Evolutionary conservation across 1,140 invertebrate genomes (phyloP).

Genomic region (Drosophila sucinea): DNA sequence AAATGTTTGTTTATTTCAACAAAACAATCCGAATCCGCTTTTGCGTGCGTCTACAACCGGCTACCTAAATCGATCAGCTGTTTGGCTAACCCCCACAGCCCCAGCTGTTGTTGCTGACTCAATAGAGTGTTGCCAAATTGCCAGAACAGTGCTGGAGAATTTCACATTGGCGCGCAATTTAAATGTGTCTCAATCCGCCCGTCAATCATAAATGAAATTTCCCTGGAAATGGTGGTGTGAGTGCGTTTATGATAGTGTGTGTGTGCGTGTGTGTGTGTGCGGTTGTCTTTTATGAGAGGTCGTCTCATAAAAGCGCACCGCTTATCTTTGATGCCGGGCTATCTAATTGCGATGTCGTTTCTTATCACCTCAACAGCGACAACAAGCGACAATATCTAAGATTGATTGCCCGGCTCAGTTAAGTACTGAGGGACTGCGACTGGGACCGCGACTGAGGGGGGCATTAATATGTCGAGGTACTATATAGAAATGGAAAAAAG

Average conservation of each 20-base stretch:
- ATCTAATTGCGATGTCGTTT: slow-evolving; percentile 77
- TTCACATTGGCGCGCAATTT: slow-evolving; percentile 26
- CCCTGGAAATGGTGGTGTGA: slow-evolving; percentile 42
- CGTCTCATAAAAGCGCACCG: slow-evolving; percentile 63
- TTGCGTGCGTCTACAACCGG: slow-evolving; percentile 11
- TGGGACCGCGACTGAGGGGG: background rate
- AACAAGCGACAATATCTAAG: slow-evolving; percentile 72
- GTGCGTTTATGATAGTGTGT: slow-evolving; percentile 34
- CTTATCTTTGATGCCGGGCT: slow-evolving; percentile 64
- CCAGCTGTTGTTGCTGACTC: background rate
- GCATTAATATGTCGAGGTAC: slow-evolving; percentile 19
- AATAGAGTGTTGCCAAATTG: slow-evolving; percentile 15
- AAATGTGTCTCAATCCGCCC: slow-evolving; percentile 39
- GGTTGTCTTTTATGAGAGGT: slow-evolving; percentile 69
- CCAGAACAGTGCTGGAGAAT: slow-evolving; percentile 16
- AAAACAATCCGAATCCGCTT: slow-evolving; percentile 11
- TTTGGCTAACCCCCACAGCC: background rate
- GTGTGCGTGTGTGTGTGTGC: slow-evolving; percentile 11
- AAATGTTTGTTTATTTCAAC: background rate
- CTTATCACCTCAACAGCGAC: slow-evolving; percentile 62
- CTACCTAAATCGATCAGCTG: slow-evolving; percentile 42
- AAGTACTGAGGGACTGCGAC: slow-evolving; percentile 8
- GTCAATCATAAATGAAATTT: slow-evolving; percentile 72
- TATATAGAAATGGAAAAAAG: slow-evolving; percentile 35
- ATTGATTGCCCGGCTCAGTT: slow-evolving; percentile 61